A percentile compares a stretch with the other conserved stretches of the same genome.
Evolutionary conservation across 1,140 invertebrate genomes (phyloP).

Genomic region (Drosophila mojavensis): DNA sequence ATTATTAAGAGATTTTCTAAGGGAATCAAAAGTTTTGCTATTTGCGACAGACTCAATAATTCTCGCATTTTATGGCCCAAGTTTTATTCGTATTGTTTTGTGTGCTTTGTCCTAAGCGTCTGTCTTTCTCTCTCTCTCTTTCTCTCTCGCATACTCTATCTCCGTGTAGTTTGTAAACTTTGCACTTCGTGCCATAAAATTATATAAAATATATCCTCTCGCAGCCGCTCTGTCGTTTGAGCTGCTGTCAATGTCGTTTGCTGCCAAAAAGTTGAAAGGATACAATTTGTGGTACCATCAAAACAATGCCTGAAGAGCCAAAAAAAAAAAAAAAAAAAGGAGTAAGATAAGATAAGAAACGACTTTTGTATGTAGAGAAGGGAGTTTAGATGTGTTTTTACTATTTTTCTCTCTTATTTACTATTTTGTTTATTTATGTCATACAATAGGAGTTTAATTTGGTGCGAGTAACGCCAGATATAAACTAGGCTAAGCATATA

Average conservation of each 20-base stretch:
- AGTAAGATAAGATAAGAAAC: background rate
- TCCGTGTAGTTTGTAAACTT: slow-evolving; percentile 35
- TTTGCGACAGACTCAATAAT: slow-evolving; percentile 45
- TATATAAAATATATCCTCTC: slow-evolving; percentile 43
- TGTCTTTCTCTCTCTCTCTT: background rate
- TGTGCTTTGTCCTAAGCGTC: background rate
- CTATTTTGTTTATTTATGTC: background rate
- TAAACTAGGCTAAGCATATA: too few species aligned
- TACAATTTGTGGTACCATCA: slow-evolving; percentile 22
- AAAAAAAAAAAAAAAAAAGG: background rate
- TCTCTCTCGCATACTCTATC: background rate
- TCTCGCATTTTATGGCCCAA: slow-evolving; percentile 47
- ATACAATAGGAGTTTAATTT: background rate
- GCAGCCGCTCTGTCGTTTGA: background rate
- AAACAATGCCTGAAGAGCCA: background rate
- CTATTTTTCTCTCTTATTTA: too few species aligned
- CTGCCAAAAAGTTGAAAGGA: slow-evolving; percentile 31
- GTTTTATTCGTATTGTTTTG: slow-evolving; percentile 45
- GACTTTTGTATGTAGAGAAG: background rate
- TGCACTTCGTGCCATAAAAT: slow-evolving; percentile 41
- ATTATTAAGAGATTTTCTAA: slow-evolving; percentile 46
- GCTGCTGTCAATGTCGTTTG: slow-evolving; percentile 22
- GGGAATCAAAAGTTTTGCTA: slow-evolving; percentile 46
- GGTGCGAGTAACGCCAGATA: too few species aligned
- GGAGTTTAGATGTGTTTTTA: background rate